Evolutionary conservation across 2,797 vertebrate species (phyloP).

Genomic region (Oreochromis mossambicus): DNA sequence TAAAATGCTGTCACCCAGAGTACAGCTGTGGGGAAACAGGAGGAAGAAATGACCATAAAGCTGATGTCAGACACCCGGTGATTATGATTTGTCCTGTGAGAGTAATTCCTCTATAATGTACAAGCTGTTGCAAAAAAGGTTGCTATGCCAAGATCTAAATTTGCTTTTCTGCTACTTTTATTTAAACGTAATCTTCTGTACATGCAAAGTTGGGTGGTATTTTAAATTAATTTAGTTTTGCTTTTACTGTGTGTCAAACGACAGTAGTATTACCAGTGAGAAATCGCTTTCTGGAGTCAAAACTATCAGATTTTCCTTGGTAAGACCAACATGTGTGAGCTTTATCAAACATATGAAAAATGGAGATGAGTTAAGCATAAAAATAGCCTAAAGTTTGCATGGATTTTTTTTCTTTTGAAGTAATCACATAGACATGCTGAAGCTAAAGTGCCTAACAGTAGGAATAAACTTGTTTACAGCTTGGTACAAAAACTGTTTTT

Average conservation of each 20-base stretch:
- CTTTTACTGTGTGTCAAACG: not conserved
- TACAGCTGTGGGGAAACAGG: not conserved
- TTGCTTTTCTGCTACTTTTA: not conserved
- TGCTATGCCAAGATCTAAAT: not conserved
- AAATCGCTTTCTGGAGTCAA: not conserved
- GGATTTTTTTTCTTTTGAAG: not conserved
- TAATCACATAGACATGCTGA: not conserved
- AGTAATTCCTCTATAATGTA: constrained; percentile 23
- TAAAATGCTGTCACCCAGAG: constrained; percentile 15
- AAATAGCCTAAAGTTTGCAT: not conserved
- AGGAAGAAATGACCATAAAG: not conserved
- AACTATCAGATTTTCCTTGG: not conserved
- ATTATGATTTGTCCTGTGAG: constrained; percentile 10
- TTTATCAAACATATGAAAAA: not conserved
- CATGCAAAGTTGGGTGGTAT: not conserved
- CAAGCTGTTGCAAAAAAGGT: not conserved
- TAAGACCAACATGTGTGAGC: not conserved
- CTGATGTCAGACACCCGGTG: not conserved
- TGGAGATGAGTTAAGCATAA: not conserved
- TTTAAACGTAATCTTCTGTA: not conserved
- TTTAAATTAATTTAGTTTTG: not conserved
- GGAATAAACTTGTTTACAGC: not conserved
- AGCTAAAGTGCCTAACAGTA: not conserved
- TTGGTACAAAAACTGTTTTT: not conserved
- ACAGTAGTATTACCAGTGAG: not conserved